Evolutionary conservation across 2,113 vertebrate species (phyloP).

Genomic region (Lagopus muta): DNA sequence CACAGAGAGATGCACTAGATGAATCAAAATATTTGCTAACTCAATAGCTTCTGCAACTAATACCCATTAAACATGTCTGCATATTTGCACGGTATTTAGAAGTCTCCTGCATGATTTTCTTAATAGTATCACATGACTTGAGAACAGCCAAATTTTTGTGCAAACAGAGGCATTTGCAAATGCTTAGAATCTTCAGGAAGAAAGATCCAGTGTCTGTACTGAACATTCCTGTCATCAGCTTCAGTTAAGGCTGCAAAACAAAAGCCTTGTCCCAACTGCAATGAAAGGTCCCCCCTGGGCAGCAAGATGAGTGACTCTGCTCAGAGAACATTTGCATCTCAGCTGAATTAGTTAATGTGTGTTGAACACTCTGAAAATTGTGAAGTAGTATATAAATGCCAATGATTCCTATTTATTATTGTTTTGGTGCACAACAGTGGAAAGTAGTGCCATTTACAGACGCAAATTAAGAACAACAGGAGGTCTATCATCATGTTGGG

Average conservation of each 20-base stretch:
- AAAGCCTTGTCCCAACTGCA: constrained; percentile 9
- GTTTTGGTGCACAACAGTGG: constrained; percentile 30
- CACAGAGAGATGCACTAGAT: not conserved
- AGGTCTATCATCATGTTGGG: constrained; percentile 20
- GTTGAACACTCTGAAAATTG: constrained; percentile 26
- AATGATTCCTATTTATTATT: constrained; percentile 52
- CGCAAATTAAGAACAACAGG: constrained; percentile 37
- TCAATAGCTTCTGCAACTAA: not conserved
- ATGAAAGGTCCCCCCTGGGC: not conserved
- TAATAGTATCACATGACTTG: not conserved
- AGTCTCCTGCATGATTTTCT: not conserved
- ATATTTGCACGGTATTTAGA: not conserved
- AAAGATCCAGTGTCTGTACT: not conserved
- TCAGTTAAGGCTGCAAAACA: not conserved
- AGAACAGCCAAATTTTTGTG: not conserved
- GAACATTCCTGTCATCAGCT: not conserved
- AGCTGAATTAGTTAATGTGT: constrained; percentile 36
- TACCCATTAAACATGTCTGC: not conserved
- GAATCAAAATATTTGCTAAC: not conserved
- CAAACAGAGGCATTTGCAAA: not conserved
- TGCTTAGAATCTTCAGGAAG: not conserved
- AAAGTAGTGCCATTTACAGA: constrained; percentile 56
- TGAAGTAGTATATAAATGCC: constrained; percentile 28
- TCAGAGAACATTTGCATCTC: constrained; percentile 31
- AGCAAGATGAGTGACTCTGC: constrained; percentile 23